These are phyloP conservation scores for Hypselothyrea guttata DNA, from an alignment of 2,888 invertebrate genomes.

Conservation along the genomic window DNA sequence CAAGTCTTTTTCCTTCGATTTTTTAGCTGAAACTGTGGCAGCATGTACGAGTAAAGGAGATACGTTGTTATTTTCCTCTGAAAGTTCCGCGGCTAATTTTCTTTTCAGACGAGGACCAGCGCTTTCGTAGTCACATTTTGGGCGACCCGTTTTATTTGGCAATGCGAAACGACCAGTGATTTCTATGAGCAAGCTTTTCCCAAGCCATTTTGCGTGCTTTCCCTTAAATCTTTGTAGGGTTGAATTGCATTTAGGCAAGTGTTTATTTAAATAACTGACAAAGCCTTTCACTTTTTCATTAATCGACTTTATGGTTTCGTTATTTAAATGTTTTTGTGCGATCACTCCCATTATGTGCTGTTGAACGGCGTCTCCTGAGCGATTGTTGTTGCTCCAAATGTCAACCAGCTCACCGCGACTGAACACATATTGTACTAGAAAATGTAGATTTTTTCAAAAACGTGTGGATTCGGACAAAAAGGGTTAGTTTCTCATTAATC, in stretches of 20 bases:
- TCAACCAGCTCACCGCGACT: conserved; percentile 3
- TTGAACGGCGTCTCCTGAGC: not conserved
- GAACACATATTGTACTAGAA: not conserved
- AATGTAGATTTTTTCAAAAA: not conserved
- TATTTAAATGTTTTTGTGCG: not conserved
- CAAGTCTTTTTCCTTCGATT: conserved; percentile 6
- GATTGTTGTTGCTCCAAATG: conserved; percentile 6
- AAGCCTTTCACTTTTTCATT: not conserved
- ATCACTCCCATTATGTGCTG: not conserved
- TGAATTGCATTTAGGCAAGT: not conserved
- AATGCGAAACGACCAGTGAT: not conserved
- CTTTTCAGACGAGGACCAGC: not conserved
- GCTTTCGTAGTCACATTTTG: not conserved
- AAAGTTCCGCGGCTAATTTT: not conserved
- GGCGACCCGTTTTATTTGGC: conserved; percentile 1
- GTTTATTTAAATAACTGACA: not conserved
- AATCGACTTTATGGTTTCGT: not conserved
- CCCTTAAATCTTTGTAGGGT: not conserved
- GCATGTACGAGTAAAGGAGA: conserved; percentile 5
- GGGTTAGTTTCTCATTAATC: not conserved
- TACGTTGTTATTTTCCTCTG: conserved; percentile 3
- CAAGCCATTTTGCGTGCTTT: not conserved
- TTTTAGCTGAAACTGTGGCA: conserved; percentile 11
- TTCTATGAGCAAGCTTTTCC: not conserved
- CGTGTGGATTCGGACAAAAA: not conserved